Percentiles rank a stretch among this genome's conserved stretches.
phyloP scores from a whole-genome alignment of 2,797 vertebrate genomes.

The Masticophis lateralis region DNA sequence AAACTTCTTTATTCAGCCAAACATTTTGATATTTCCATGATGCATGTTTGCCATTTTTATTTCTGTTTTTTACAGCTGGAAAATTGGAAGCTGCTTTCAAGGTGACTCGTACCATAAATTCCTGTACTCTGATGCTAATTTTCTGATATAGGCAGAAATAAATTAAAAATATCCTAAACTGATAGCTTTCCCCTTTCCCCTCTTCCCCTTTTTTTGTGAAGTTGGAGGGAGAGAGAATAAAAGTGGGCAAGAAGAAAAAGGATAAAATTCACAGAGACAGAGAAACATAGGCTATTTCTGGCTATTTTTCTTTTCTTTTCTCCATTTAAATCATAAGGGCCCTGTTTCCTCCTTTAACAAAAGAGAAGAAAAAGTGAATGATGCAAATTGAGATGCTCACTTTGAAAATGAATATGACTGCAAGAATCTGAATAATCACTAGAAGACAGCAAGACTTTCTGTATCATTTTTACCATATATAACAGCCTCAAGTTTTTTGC shows the following conservation, averaged over 20 bases:
- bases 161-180: not conserved
- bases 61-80: not conserved
- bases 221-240: not conserved
- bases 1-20: not conserved
- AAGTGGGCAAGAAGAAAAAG: not conserved
- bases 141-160: not conserved
- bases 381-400: not conserved
- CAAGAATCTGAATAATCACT: not conserved
- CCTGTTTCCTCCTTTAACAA: not conserved
- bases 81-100: not conserved
- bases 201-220: not conserved
- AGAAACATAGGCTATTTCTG: not conserved
- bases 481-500: not conserved
- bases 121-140: not conserved
- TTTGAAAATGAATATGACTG: not conserved
- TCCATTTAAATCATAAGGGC: not conserved
- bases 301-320: not conserved
- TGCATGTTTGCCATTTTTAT: not conserved
- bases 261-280: not conserved
- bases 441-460: not conserved
- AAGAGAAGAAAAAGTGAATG: not conserved
- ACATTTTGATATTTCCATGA: not conserved
- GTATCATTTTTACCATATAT: not conserved
- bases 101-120: not conserved
- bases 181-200: not conserved